Conservation (phyloP, 2,113 vertebrate species). For the Xiphophorus maculatus region DNA sequence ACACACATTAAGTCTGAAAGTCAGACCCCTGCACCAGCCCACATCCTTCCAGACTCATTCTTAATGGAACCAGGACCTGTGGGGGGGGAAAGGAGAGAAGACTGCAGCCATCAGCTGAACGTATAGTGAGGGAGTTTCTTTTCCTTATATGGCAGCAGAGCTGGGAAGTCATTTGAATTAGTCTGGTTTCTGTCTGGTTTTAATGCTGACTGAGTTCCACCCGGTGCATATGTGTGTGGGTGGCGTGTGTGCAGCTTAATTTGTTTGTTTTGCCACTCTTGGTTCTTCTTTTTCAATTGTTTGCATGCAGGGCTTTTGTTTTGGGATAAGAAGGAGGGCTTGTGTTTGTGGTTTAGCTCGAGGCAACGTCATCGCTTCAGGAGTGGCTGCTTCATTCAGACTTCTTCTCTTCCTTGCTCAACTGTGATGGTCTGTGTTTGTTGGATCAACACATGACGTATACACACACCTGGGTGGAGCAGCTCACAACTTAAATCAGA, state of each 20-base stretch:
- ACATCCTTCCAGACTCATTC: slow-evolving; percentile 35
- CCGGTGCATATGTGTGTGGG: slow-evolving; percentile 45
- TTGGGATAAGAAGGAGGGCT: slow-evolving; percentile 60
- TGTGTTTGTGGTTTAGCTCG: slow-evolving; percentile 66
- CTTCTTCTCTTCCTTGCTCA: slow-evolving; percentile 10
- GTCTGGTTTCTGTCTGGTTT: slow-evolving; percentile 77
- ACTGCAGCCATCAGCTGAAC: slow-evolving; percentile 76
- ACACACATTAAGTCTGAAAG: slow-evolving; percentile 52
- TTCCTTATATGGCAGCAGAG: slow-evolving; percentile 79
- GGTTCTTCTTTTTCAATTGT: slow-evolving; percentile 59
- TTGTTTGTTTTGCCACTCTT: slow-evolving; percentile 67
- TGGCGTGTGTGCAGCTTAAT: slow-evolving; percentile 36
- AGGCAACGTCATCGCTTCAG: slow-evolving; percentile 49
- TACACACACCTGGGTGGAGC: slow-evolving; percentile 49
- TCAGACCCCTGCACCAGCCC: slow-evolving; percentile 51
- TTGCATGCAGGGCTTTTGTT: slow-evolving; percentile 65
- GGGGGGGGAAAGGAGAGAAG: slow-evolving; percentile 56
- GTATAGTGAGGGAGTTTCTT: slow-evolving; percentile 68
- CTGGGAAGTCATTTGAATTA: slow-evolving; percentile 82
- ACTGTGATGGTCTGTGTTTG: slow-evolving; percentile 48
- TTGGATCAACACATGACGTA: slow-evolving; percentile 58
- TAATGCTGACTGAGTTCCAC: slow-evolving; percentile 68
- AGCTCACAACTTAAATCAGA: slow-evolving; percentile 25
- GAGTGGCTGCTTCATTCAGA: slow-evolving; percentile 52
- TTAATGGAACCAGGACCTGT: slow-evolving; percentile 58